Evolutionary conservation across 2,113 vertebrate species (phyloP).

Genomic region (Cathartes aura): DNA sequence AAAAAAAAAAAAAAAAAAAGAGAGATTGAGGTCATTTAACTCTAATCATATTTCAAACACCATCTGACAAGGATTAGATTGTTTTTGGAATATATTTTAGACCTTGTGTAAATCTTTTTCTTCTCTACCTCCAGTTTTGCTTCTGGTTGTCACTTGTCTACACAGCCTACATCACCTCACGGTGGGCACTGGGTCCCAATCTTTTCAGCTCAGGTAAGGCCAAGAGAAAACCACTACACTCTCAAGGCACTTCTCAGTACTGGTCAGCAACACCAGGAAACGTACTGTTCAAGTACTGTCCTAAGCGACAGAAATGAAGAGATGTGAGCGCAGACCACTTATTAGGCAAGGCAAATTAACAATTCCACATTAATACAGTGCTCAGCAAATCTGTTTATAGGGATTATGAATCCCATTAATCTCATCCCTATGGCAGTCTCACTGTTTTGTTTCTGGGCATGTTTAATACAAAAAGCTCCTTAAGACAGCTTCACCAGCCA

Average conservation of each 20-base stretch:
- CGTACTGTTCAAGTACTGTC: not conserved
- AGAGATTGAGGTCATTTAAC: not conserved
- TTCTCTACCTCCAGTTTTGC: not conserved
- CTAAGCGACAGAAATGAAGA: not conserved
- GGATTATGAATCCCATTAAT: slow-evolving; percentile 69
- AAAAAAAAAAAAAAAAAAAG: not conserved
- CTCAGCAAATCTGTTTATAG: slow-evolving; percentile 55
- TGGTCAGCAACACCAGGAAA: not conserved
- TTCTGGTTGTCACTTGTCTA: not conserved
- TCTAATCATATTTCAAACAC: not conserved
- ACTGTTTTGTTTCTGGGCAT: slow-evolving; percentile 33
- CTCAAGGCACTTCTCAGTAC: not conserved
- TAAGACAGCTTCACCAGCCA: slow-evolving; percentile 37
- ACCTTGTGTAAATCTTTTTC: not conserved
- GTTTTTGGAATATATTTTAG: not conserved
- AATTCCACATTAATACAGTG: slow-evolving; percentile 37
- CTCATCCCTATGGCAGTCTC: slow-evolving; percentile 44
- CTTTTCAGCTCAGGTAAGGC: not conserved
- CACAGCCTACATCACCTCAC: not conserved
- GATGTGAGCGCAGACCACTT: not conserved
- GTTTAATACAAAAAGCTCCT: slow-evolving; percentile 63
- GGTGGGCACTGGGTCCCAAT: rapidly evolving
- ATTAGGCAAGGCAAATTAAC: slow-evolving; percentile 57
- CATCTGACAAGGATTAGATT: not conserved
- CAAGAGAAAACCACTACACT: not conserved